Evolutionary conservation across 2,113 vertebrate genomes (phyloP).

Genomic region (Carassius auratus): DNA sequence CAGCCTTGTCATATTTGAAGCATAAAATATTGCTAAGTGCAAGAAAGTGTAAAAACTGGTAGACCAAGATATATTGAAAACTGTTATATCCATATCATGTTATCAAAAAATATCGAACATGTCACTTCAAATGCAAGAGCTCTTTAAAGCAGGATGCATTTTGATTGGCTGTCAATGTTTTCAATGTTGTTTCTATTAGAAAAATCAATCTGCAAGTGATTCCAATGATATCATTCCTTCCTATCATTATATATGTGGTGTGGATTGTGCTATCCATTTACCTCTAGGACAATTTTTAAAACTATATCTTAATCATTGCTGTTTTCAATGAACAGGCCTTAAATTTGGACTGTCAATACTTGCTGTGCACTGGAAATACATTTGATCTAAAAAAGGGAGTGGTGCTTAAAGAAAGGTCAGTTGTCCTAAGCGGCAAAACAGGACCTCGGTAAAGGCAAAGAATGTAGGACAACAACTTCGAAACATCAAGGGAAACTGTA

Average conservation of each 20-base stretch:
- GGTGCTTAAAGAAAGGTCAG: neutral
- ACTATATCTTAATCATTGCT: neutral
- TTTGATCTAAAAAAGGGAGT: neutral
- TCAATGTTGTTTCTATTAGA: neutral
- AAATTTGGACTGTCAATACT: neutral
- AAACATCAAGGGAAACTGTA: neutral
- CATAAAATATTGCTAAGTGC: too few relatives aligned
- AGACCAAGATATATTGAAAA: neutral
- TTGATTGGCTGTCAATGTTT: neutral
- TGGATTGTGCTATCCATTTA: neutral
- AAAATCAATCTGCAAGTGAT: neutral
- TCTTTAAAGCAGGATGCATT: neutral
- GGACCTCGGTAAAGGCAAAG: neutral
- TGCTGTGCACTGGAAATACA: neutral
- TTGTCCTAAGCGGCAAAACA: neutral
- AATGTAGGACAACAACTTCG: neutral
- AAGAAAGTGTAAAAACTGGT: neutral
- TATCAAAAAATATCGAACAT: neutral
- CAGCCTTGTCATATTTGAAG: neutral
- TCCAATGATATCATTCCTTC: neutral
- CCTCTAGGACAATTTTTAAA: neutral
- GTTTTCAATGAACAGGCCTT: neutral
- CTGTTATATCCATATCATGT: neutral
- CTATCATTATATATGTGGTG: neutral
- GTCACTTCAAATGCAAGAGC: neutral